Base-by-base conservation (phyloP, 2,797 vertebrate genomes). In the Pangasius mekongensis region DNA sequence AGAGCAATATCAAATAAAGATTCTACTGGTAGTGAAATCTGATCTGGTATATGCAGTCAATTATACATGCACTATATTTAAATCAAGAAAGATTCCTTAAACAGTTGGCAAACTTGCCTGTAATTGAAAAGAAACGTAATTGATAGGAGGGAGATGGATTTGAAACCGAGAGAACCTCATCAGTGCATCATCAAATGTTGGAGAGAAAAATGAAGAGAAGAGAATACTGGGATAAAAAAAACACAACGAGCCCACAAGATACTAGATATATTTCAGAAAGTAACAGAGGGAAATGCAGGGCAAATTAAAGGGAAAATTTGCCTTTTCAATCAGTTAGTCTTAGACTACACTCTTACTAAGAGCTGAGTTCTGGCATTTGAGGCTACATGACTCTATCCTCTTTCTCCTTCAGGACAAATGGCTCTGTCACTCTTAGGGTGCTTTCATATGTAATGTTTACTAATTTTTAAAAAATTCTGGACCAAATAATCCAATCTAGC, bases 91-190 rank as follows among this genome's bases (percentile, higher is more conserved):
- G 56, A 87, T 73, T 78, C 30, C 54, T 83, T 81, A 82, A 47
- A 90, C 86, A 84, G 73, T 84, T 92, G 91, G 88, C 64, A 78
- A 91, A 89, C 84, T 89, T 92, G 76, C 91, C 91, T 91, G 92
- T 94, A 94, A 93, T 90, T 92, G 90, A 90, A 71, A 89, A 85
- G 88, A 56, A 84, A 77, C 90, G 90, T 90, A 91, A 93, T 91
- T 88, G 87, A 92, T 87, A 80, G 87, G 90, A 90, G 85, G 89
- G 87, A 91, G 76, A 74, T 74, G 58, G 54, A 85, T 78, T 18
- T 87, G 62, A 87, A 91, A 90, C 83, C 87, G 9, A 90, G 77
- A 69, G n/a, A 76, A 67, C 80, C 84, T 90, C 86, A 83, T 90
- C 83, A 88, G 54, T 86, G 36, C 81, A 24, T 89, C 36, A 91